Conservation (phyloP, 2,888 invertebrate genomes). For the Sinhomidia bicolor region DNA sequence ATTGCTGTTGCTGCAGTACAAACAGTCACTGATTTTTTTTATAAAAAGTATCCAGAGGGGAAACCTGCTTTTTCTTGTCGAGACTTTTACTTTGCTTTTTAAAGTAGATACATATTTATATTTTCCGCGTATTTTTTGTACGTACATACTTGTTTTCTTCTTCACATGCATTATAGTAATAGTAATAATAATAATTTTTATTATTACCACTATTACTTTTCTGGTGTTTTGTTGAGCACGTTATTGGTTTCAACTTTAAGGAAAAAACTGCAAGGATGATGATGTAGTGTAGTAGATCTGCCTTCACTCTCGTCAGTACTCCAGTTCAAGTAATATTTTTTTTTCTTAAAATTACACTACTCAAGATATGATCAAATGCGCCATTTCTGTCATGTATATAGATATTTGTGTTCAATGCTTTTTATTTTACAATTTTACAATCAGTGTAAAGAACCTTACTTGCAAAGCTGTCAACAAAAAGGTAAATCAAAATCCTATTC, state of each 20-base stretch:
- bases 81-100: not conserved
- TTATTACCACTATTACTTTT: not conserved
- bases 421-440: not conserved
- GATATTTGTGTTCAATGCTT: too few relatives aligned
- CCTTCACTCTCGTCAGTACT: too few relatives aligned
- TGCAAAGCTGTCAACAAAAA: constrained; percentile 52
- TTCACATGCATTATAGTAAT: too few relatives aligned
- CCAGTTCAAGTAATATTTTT: too few relatives aligned
- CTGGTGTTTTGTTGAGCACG: too few relatives aligned
- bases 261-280: too few relatives aligned
- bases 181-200: too few relatives aligned
- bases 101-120: not conserved
- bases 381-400: not conserved
- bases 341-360: not conserved
- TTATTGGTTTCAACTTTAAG: too few relatives aligned
- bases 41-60: constrained; percentile 68
- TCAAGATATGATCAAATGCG: not conserved
- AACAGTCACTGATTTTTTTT: constrained; percentile 38
- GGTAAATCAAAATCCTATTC: not conserved
- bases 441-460: not conserved
- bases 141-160: not conserved
- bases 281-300: too few relatives aligned
- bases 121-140: constrained; percentile 1
- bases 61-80: constrained; percentile 37
- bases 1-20: too few relatives aligned